Base-by-base conservation (phyloP, 1,140 invertebrate genomes). In the Drosophila repletoides region DNA sequence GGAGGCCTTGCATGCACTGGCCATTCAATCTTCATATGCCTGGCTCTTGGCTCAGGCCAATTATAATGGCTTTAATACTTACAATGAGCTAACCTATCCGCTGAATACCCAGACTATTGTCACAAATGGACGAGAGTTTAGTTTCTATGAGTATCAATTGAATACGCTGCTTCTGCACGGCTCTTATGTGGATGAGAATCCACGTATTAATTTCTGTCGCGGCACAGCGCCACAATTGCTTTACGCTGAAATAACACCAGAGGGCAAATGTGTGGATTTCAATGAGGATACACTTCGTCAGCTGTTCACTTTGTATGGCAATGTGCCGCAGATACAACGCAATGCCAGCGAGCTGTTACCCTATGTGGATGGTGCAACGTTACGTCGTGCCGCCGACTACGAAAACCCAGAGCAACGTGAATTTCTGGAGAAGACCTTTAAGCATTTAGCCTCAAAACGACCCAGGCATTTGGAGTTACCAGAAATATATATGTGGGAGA, bases 41-140 rank as follows among this genome's bases (percentile, higher is more conserved):
- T 97, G 96, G 94, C 91, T 97, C 4, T 90, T 95, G 46, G 92
- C 94, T 0, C 95, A 97, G 91, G 96, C 97, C 4, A 94, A 93
- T 88, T 95, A 95, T 90, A 94, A 96, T 92, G 97, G 97, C 38
- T 99, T 99, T 88, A 95, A 95, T 43, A 95, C 95, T 3, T 96
- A 92, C 69, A 94, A 96, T 77, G 97, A 98, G 51, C 71, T 98
- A 3, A 97, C 95, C 0, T 98, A 98, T 90, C 97, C 97, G 7
- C 88, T 98, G 21, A 92, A 94, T 3, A 95, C 94, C 22, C 97
- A 98, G 93, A 95, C 94, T 2, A 90, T 98, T 38, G 92, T 97
- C 19, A 96, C 96, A 1, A 95, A 98, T 92, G 97, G 97, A 0
- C 93, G 95, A 72, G 86, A 92, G 0, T 97, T 95, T 93, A 94